Evolutionary conservation across 1,140 invertebrate genomes (phyloP).

Genomic region (Tachypleus tridentatus): DNA sequence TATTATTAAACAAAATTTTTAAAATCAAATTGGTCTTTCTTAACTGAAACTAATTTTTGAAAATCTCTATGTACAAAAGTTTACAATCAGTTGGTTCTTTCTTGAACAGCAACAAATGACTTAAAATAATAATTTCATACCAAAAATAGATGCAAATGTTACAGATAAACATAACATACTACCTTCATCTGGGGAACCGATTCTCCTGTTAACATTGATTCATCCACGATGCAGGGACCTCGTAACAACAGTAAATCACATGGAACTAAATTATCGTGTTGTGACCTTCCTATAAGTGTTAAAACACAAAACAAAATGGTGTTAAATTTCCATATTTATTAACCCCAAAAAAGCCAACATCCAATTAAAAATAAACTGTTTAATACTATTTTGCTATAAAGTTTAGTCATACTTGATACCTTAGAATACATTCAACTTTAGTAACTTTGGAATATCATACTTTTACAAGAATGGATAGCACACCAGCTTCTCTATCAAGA

Average conservation of each 20-base stretch:
- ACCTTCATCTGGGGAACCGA: constrained; percentile 99
- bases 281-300: constrained; percentile 46
- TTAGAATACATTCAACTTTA: no score
- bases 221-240: constrained; percentile 92
- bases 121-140: neutral
- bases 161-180: constrained; percentile 27
- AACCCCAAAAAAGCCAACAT: no score
- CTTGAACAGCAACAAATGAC: constrained; percentile 9
- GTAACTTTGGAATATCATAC: no score
- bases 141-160: neutral
- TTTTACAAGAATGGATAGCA: no score
- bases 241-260: constrained; percentile 91
- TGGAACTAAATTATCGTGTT: constrained; percentile 78
- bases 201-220: constrained; percentile 94
- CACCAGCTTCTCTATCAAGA: no score
- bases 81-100: neutral
- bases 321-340: no score
- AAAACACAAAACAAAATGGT: no score
- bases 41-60: neutral
- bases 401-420: no score
- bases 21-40: no score
- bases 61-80: constrained; percentile 4
- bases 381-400: no score
- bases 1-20: no score
- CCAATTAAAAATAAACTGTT: no score